These are phyloP conservation scores for Danio aesculapii DNA, from an alignment of 2,797 vertebrate genomes.

Conservation along the genomic window DNA sequence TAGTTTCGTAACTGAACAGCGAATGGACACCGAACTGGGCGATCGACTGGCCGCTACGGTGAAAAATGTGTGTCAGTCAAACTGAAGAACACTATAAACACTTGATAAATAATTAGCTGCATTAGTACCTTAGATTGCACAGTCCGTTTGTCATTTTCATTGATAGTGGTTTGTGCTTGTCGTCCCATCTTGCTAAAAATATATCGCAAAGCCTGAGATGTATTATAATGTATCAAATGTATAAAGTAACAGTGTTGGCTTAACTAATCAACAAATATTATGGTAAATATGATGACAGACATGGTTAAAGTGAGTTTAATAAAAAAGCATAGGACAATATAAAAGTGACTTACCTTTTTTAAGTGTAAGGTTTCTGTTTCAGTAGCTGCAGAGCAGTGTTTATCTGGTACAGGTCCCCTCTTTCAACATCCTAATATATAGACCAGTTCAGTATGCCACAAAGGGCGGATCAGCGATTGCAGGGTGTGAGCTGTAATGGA, in stretches of 20 bases:
- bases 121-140: background rate
- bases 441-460: background rate
- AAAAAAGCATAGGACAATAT: background rate
- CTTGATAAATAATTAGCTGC: background rate
- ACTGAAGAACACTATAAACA: background rate
- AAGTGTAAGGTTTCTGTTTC: background rate
- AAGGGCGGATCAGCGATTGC: background rate
- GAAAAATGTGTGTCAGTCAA: background rate
- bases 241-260: background rate
- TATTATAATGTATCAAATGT: background rate
- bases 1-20: conserved; percentile 78
- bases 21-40: conserved; percentile 50
- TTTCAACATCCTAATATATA: conserved; percentile 14
- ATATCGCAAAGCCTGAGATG: background rate
- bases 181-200: conserved; percentile 34
- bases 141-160: background rate
- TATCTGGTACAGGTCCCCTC: background rate
- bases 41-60: background rate
- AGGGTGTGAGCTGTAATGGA: conserved; percentile 14
- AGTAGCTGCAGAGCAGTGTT: background rate
- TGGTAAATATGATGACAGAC: background rate
- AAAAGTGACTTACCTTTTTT: background rate
- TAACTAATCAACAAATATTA: background rate
- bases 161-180: background rate
- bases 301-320: background rate